A percentile compares a stretch with the other conserved stretches of the same genome.
These are phyloP conservation scores for Columbina picui DNA, from an alignment of 2,113 vertebrate genomes.

Conservation along the genomic window DNA sequence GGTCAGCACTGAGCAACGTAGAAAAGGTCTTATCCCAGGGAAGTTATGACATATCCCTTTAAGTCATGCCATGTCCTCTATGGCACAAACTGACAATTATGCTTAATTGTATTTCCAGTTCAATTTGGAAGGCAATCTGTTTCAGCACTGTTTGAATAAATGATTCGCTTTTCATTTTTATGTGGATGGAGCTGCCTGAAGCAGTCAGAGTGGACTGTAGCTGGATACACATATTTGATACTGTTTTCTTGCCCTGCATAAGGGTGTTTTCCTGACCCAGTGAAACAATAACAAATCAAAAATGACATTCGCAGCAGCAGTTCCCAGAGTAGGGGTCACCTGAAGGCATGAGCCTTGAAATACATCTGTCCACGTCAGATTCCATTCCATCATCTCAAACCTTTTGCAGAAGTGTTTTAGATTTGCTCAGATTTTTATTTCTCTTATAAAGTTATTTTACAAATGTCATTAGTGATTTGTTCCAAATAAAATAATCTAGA, in stretches of 20 bases:
- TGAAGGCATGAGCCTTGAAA: background rate
- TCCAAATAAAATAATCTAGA: background rate
- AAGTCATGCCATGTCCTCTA: background rate
- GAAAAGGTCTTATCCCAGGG: background rate
- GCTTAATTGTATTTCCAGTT: background rate
- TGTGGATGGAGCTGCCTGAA: background rate
- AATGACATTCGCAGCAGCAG: background rate
- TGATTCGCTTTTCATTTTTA: background rate
- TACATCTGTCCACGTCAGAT: background rate
- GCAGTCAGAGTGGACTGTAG: background rate
- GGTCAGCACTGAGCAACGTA: fast-evolving
- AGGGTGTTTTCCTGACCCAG: background rate
- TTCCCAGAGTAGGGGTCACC: background rate
- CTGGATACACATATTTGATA: background rate
- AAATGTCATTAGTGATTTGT: background rate
- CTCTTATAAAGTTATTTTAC: background rate
- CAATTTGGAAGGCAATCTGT: background rate
- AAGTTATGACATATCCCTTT: background rate
- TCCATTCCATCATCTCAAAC: background rate
- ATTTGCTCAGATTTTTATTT: background rate
- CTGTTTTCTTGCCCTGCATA: background rate
- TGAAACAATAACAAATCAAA: background rate
- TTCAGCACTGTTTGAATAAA: background rate
- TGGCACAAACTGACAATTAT: background rate
- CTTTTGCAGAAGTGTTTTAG: background rate